Evolutionary conservation across 2,113 vertebrate species (phyloP).

Genomic region (Falcunculus frontatus): DNA sequence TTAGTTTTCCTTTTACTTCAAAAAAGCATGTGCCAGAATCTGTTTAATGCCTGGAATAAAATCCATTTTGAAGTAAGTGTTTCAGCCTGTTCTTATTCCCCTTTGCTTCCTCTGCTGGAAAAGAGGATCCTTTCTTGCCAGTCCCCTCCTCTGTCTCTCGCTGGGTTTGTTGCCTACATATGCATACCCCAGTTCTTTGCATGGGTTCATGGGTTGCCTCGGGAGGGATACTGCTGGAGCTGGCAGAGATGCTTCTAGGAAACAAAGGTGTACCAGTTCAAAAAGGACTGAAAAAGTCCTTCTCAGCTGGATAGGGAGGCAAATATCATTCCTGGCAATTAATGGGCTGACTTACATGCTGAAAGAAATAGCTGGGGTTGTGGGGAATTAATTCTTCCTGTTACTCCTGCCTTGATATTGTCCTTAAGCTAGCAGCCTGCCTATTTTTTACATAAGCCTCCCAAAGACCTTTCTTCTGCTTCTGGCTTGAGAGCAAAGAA

Average conservation of each 20-base stretch:
- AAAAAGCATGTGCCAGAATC: slow-evolving; percentile 77
- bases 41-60: slow-evolving; percentile 75
- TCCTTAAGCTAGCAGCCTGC: background rate
- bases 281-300: background rate
- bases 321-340: background rate
- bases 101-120: background rate
- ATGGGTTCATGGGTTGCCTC: background rate
- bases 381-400: background rate
- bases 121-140: background rate
- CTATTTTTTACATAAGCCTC: background rate
- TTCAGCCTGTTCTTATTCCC: background rate
- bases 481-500: background rate
- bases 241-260: background rate
- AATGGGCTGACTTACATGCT: background rate
- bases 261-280: background rate
- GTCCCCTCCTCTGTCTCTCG: background rate
- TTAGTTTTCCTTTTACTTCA: slow-evolving; percentile 68
- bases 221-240: background rate
- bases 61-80: slow-evolving; percentile 59
- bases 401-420: background rate
- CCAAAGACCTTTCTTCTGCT: background rate
- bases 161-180: background rate
- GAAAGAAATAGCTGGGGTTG: background rate
- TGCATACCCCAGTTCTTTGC: background rate
- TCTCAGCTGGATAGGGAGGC: background rate